A percentile compares a stretch with the other conserved stretches of the same genome.
Conservation (phyloP, 1,140 invertebrate genomes). For the Piezodorus guildinii region DNA sequence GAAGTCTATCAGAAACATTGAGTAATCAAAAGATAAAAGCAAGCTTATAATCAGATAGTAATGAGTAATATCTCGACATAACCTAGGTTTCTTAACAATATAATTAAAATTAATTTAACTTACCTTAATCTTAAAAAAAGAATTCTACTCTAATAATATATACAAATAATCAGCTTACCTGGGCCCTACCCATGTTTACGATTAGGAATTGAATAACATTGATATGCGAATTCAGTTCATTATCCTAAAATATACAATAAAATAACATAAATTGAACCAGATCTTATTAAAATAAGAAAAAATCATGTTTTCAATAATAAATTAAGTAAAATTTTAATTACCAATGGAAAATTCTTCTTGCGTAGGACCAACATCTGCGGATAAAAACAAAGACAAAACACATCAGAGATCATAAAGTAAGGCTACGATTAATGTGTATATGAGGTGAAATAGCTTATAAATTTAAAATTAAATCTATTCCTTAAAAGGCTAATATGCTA, state of each 20-base stretch:
- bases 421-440: background rate
- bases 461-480: too few relatives aligned
- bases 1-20: too few relatives aligned
- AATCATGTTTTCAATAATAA: background rate
- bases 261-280: background rate
- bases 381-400: background rate
- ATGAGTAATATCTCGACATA: too few relatives aligned
- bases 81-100: too few relatives aligned
- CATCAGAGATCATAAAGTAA: background rate
- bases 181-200: background rate
- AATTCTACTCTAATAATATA: background rate
- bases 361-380: background rate
- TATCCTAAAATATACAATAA: constrained; percentile 15
- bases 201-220: constrained; percentile 11
- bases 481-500: background rate
- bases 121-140: too few relatives aligned
- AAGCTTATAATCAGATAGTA: too few relatives aligned
- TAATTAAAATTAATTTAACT: too few relatives aligned
- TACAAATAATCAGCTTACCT: constrained; percentile 12
- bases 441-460: too few relatives aligned
- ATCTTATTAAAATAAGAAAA: background rate
- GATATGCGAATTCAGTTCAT: background rate
- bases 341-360: background rate
- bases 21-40: too few relatives aligned
- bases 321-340: background rate